phyloP scores from a whole-genome alignment of 2,888 invertebrate species.

The Drosophila subquinaria region DNA sequence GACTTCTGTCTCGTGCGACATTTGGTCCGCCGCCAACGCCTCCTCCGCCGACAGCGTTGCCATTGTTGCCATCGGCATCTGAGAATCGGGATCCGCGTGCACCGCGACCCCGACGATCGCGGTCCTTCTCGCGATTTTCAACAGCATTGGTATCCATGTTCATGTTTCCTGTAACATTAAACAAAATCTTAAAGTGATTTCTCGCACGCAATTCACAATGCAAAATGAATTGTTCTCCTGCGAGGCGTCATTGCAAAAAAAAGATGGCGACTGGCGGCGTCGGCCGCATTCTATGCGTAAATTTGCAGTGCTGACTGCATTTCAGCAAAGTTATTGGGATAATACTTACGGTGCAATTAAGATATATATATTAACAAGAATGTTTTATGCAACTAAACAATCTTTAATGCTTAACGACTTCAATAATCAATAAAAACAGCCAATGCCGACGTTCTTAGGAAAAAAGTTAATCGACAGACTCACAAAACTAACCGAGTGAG shows the following conservation, averaged over 20 bases:
- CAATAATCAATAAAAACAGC: slow-evolving; percentile 46
- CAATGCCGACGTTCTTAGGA: slow-evolving; percentile 37
- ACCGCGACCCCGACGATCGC: slow-evolving; percentile 89
- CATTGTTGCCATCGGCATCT: slow-evolving; percentile 81
- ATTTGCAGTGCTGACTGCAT: not conserved
- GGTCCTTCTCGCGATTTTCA: slow-evolving; percentile 84
- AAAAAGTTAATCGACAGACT: slow-evolving; percentile 22
- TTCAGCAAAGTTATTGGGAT: not conserved
- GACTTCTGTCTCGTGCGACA: slow-evolving; percentile 86
- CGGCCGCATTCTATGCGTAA: slow-evolving; percentile 15
- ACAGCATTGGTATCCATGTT: slow-evolving; percentile 68
- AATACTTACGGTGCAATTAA: slow-evolving; percentile 36
- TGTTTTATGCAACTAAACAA: slow-evolving; percentile 17
- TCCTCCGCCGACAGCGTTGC: slow-evolving; percentile 62
- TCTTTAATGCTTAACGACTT: slow-evolving; percentile 15
- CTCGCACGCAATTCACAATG: not conserved
- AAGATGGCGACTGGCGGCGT: slow-evolving; percentile 54
- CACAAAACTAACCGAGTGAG: not conserved
- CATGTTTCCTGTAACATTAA: slow-evolving; percentile 49
- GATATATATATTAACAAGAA: not conserved
- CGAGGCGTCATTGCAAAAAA: slow-evolving; percentile 50
- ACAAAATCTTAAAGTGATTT: slow-evolving; percentile 1
- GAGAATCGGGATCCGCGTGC: slow-evolving; percentile 88
- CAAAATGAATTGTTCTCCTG: not conserved
- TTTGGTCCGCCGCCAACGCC: slow-evolving; percentile 60